A percentile compares a stretch with the other conserved stretches of the same genome.
phyloP scores from a whole-genome alignment of 2,888 invertebrate species.

The Acronicta alni region DNA sequence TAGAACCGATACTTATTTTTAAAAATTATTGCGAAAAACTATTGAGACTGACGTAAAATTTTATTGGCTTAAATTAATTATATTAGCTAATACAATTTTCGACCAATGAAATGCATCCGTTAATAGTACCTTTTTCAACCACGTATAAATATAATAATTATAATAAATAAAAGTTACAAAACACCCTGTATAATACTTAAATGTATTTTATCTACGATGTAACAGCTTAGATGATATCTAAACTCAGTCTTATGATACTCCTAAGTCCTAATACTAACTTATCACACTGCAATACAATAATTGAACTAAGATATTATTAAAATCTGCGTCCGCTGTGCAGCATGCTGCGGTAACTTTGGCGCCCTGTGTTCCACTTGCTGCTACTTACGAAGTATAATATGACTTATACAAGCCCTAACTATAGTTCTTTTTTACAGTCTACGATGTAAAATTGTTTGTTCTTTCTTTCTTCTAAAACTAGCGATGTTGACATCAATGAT shows the following conservation, averaged over 20 bases:
- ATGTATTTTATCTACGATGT: background rate
- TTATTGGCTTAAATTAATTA: too few relatives aligned
- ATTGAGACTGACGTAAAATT: too few relatives aligned
- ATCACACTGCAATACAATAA: constrained; percentile 31
- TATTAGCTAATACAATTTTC: too few relatives aligned
- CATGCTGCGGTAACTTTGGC: background rate
- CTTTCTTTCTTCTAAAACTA: background rate
- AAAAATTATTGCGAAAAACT: too few relatives aligned
- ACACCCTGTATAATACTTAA: constrained; percentile 35
- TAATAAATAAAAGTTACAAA: constrained; percentile 21
- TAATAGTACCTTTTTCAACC: background rate
- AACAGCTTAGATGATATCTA: constrained; percentile 37
- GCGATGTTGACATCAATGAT: background rate
- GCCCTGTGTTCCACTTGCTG: background rate
- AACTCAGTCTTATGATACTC: constrained; percentile 67
- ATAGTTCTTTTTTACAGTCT: background rate
- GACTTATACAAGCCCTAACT: background rate
- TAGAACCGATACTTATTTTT: too few relatives aligned
- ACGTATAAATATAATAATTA: background rate
- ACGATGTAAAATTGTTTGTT: background rate
- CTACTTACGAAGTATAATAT: background rate
- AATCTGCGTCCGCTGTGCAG: background rate
- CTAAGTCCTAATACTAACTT: constrained; percentile 36
- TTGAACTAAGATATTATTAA: background rate
- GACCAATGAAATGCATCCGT: too few relatives aligned